A percentile compares a stretch with the other conserved stretches of the same genome.
Evolutionary conservation across 1,140 invertebrate genomes (phyloP).

Genomic region (Drosophila jambulina): DNA sequence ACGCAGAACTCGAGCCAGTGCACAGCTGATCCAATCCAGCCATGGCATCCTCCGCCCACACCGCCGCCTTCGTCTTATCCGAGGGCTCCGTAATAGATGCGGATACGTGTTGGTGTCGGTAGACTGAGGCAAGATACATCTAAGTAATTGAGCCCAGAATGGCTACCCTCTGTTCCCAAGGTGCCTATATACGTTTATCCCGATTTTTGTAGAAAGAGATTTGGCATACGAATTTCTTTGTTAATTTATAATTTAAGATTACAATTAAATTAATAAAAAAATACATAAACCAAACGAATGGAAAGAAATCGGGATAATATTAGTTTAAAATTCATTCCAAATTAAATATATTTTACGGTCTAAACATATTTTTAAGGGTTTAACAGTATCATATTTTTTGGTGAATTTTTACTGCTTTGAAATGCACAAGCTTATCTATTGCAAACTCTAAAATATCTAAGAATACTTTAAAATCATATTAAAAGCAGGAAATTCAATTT

Average conservation of each 20-base stretch:
- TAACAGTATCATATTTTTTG: too few species aligned
- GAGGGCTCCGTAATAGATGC: slow-evolving; percentile 34
- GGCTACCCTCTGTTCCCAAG: slow-evolving; percentile 14
- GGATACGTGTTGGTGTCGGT: slow-evolving; percentile 24
- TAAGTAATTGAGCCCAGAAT: slow-evolving; percentile 23
- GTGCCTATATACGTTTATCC: neutral
- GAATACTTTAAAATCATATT: too few species aligned
- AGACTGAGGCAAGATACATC: slow-evolving; percentile 18
- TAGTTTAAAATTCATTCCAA: neutral
- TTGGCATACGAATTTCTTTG: neutral
- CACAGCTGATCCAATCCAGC: slow-evolving; percentile 42
- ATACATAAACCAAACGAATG: neutral
- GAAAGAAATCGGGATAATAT: neutral
- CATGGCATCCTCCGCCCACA: neutral
- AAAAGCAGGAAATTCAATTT: neutral
- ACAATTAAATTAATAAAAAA: too few species aligned
- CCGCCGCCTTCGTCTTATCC: neutral
- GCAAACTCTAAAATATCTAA: too few species aligned
- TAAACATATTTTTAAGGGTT: too few species aligned
- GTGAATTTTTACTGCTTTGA: too few species aligned
- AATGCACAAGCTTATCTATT: too few species aligned
- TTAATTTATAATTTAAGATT: neutral
- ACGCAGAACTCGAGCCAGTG: slow-evolving; percentile 55
- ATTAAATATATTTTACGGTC: neutral
- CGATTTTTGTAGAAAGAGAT: neutral